Evolutionary conservation across 2,888 invertebrate species (phyloP), one percentile per base, ranked within the genome.

Genomic region (Polyommatus icarus): DNA sequence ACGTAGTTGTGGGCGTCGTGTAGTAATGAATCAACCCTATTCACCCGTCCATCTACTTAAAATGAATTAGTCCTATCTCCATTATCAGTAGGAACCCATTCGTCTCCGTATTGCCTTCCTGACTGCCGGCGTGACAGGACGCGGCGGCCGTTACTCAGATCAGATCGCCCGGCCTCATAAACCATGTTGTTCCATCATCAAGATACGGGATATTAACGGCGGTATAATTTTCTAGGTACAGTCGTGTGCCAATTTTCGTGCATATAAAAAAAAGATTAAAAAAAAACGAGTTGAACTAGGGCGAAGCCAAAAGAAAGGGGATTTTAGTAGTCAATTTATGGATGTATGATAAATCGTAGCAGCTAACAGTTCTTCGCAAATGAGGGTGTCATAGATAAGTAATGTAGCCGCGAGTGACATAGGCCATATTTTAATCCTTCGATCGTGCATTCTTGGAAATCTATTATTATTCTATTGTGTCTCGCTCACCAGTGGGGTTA

Each of bases 141-240:
- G 87, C 87, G 91, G 90, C 91, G 90, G 90, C 86, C 84, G 91
- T 91, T 92, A 92, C 91, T 92, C 88, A 89, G 88, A 92, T 92
- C 87, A 86, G 89, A 90, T 91, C 89, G 90, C 89, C 87, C 87
- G 78, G 78, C 82, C 80, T 76, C 81, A 82, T 83, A 83, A 82
- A 82, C 81, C 81, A 82, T 81, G 77, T 80, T 78, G 80, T 82
- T 77, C 76, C 76, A 75, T 78, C 79, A 76, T 72, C 50, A 57
- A 73, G 79, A 79, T 77, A 78, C 73, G 75, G 75, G 73, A 54
- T 61, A 73, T 24, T 75, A 76, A 67, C 77, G 50, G 67, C 18
- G 29, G 75, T 54, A 76, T 76, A 76, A 76, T 71, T 67, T 67
- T 67, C 15, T 67, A 67, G 3, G 15, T 32, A 67, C 20, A 29